These are phyloP conservation scores for Morinoia aosen DNA, from an alignment of 2,888 invertebrate species.

Conservation along the genomic window DNA sequence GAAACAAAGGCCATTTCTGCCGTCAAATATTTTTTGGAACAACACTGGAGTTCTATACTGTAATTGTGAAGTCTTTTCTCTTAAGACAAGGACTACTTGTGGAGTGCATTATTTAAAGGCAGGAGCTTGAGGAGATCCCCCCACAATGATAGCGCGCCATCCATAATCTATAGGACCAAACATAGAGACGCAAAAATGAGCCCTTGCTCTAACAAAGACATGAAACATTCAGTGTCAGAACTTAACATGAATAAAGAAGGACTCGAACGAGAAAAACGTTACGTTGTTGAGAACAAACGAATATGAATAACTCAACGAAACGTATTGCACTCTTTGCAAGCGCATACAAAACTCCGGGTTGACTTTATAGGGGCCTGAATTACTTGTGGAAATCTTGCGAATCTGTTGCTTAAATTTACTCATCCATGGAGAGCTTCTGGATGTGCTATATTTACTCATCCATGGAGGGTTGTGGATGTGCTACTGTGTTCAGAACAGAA, in stretches of 20 bases:
- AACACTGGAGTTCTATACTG: neutral
- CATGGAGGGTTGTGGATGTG: neutral
- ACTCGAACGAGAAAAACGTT: neutral
- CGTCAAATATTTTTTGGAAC: neutral
- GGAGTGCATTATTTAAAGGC: neutral
- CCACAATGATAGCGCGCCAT: slow-evolving; percentile 16
- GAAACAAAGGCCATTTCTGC: neutral
- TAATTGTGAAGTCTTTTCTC: slow-evolving; percentile 2
- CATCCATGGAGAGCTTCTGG: neutral
- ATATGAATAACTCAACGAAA: neutral
- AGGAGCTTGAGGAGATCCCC: neutral
- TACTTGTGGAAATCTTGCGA: neutral
- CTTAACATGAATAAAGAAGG: slow-evolving; percentile 18
- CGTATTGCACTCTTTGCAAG: neutral
- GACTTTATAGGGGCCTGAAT: no score
- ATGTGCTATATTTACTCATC: neutral
- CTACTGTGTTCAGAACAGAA: neutral
- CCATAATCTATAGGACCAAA: slow-evolving; percentile 21
- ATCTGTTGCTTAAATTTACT: neutral
- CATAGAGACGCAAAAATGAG: slow-evolving; percentile 5
- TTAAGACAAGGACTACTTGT: slow-evolving; percentile 15
- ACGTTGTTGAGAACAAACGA: slow-evolving; percentile 12
- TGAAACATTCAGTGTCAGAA: slow-evolving; percentile 25
- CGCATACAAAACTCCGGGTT: neutral
- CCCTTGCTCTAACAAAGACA: slow-evolving; percentile 18